Evolutionary conservation across 2,797 vertebrate genomes (phyloP), one percentile per base, ranked within the genome.

Genomic region (Parauchenoglanis ngamensis): DNA sequence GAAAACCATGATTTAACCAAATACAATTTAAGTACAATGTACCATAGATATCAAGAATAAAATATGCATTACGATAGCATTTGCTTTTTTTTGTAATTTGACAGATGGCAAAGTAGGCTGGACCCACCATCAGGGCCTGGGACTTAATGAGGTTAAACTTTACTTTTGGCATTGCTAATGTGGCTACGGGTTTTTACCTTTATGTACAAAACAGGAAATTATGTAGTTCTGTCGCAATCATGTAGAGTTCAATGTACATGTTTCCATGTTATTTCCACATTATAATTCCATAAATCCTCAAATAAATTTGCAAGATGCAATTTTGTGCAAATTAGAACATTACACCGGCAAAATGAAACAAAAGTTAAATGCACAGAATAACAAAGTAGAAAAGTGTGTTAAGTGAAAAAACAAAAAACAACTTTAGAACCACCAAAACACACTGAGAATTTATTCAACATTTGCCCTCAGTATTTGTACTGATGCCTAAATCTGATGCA

Each of bases 401-500:
- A 4, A 5, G 12, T 80, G 7, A 3, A 35, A 78, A 77, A 19
- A 19, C 15, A 13, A 49, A 49, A 40, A 54, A 54, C 13, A 31
- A 35, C 82, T 28, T 85, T 15, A 75, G 57, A 44, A 73, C 35
- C 59, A 83, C 65, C 28, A 52, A 80, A 59, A 84, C 82, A 77
- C 67, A 31, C 13, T 52, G 63, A 80, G 65, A 83, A 31, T 86
- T 83, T 88, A 85, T 63, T 85, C 52, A 75, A 88, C 28, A 56
- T 19, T 7, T 49, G 44, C 28, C 61, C 54, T 13, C 72, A 49
- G 54, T 61, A 76, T 76, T 79, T 77, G 52, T 65, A 83, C 46
- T 28, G 82, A 78, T 75, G 57, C 44, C 57, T 78, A 86, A 85
- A 91, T 91, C 88, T 90, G 90, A 90, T 90, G 80, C 89, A 90